phyloP scores from a whole-genome alignment of 1,140 invertebrate species.

The Augochlora pura region DNA sequence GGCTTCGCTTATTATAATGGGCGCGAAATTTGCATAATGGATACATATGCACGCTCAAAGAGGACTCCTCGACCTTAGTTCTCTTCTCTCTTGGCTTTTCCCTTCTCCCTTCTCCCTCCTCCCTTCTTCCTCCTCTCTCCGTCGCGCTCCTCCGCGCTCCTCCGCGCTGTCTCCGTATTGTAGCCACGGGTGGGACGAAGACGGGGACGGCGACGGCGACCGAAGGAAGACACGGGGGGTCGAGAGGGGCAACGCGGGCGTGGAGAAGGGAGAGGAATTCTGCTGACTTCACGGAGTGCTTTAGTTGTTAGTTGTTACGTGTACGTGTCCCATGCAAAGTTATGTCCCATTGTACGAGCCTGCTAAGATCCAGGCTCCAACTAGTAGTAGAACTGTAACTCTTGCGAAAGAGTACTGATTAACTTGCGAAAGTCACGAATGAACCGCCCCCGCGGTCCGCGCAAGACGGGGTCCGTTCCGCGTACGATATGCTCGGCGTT shows the following conservation, averaged over 20 bases:
- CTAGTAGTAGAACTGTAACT: slow-evolving; percentile 47
- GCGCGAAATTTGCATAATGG: slow-evolving; percentile 78
- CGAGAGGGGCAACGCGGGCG: not conserved
- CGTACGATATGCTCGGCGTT: slow-evolving; percentile 42
- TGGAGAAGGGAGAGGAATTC: slow-evolving; percentile 18
- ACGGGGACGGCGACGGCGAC: too few species aligned
- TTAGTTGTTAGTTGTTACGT: slow-evolving; percentile 78
- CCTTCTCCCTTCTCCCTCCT: slow-evolving; percentile 3
- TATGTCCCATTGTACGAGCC: slow-evolving; percentile 73
- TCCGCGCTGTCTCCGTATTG: slow-evolving; percentile 5
- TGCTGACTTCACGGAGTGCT: slow-evolving; percentile 62
- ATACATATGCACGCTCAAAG: slow-evolving; percentile 77
- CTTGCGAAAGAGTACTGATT: slow-evolving; percentile 67
- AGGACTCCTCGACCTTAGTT: slow-evolving; percentile 63
- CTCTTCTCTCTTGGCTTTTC: slow-evolving; percentile 34
- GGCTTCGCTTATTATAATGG: slow-evolving; percentile 79
- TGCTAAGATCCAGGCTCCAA: slow-evolving; percentile 64
- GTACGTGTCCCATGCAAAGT: slow-evolving; percentile 72
- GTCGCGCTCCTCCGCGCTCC: not conserved
- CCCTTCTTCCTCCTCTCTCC: slow-evolving; percentile 9
- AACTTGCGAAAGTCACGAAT: slow-evolving; percentile 67
- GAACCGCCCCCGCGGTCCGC: slow-evolving; percentile 31
- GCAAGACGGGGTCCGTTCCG: slow-evolving; percentile 15
- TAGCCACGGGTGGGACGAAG: not conserved
- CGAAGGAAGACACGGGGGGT: slow-evolving; percentile 4